Base-by-base conservation (phyloP, 2,113 vertebrate species). In the Myocastor coypus region DNA sequence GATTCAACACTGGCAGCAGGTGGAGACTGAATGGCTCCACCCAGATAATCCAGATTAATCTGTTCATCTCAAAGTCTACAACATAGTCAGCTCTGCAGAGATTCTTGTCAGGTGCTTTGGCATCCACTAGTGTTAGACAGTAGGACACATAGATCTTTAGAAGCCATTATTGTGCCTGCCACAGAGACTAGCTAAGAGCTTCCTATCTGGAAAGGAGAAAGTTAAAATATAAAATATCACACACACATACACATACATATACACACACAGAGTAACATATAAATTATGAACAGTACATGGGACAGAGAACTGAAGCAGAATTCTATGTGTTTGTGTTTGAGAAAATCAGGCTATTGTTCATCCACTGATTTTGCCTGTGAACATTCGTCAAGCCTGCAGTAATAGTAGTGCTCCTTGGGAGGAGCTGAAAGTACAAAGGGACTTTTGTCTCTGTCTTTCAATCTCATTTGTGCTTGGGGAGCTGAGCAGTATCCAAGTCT, bases 1-100 rank as follows among this genome's bases (percentile, higher is more conserved):
- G 19, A 69, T 6, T 5, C 61, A 78, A 28, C 2, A 17, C 0
- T 34, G 8, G 0, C 3, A 3, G 28, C 11, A 37, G 37, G 14
- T 8, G 30, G 77, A 7, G 32, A 64, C 75, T 84, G 3, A n/a
- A 73, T 61, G 46, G 42, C 30, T 9, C 46, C 82, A 55, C 12
- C 34, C 42, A 57, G 50, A 85, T 14, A 71, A 68, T 55, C 16
- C 34, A 55, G 16, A 52, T 86, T 78, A 52, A 73, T 75, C 22
- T 52, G n/a, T 22, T n/a, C 61, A 34, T 42, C 24, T 61, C 59
- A 81, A 75, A 5, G 30, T 46, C 32, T 20, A 77, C 52, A 80
- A 80, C 37, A 17, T 87, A 83, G 34, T 69, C 19, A n/a, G n/a
- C 61, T 32, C 46, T 68, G 17, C 59, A 64, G 82, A 83, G 30